Evolutionary conservation across 2,888 invertebrate genomes (phyloP), one percentile per base, ranked within the genome.

Genomic region (Perithous albicinctus): DNA sequence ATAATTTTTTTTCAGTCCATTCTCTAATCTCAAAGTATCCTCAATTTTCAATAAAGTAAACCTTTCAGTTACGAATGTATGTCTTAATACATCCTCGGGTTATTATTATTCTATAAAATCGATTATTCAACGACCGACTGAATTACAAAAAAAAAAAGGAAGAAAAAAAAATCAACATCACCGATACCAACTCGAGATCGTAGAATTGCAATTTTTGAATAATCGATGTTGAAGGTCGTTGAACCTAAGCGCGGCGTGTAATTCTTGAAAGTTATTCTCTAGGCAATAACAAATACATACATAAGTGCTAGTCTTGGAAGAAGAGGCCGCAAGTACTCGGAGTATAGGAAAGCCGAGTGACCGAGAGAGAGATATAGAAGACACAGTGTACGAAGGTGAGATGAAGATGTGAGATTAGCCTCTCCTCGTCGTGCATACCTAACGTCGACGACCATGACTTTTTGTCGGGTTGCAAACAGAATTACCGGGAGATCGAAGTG

Each of bases 401-500:
- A 63, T 63, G 20, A n/a, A 38, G 23, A 20, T 12, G 15, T 15
- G 38, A 41, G 29, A 56, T 38, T 54, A 70, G 41, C 41, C 70
- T 56, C 41, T 35, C 70, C 41, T 35, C 70, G 56, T 26, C 26
- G 56, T 56, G 56, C 56, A 56, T 56, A 26, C 15, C 26, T 41
- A 70, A 41, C 54, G 26, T 56, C 41, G 51, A 41, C 41, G 51
- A 41, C 48, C 51, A 43, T 72, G 32, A 72, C 35, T 78, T 63
- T 64, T 72, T 64, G 5, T 54, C 15, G 23, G 10, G 26, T 61
- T 61, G 54, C 51, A 46, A 61, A 59, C 43, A 29, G 63, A 46
- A 26, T 23, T 51, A 64, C 63, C 63, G 38, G n/a, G n/a, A 66
- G 56, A 77, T 73, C 77, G 66, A 61, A 73, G 77, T 38, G n/a